Evolutionary conservation across 2,888 invertebrate genomes (phyloP).

Genomic region (Tipula unca): DNA sequence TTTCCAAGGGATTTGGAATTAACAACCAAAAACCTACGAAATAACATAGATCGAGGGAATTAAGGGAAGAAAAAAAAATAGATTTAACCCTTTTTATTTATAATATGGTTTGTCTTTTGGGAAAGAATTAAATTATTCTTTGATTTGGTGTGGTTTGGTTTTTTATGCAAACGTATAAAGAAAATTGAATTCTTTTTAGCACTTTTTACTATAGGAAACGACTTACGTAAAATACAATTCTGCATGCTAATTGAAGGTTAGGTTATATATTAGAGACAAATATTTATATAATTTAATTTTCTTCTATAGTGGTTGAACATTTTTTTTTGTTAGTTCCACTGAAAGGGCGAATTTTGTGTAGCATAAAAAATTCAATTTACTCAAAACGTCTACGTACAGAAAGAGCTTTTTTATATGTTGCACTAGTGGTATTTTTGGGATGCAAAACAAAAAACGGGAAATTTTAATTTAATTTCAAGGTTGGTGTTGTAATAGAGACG

Average conservation of each 20-base stretch:
- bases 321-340: not conserved
- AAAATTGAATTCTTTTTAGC: not conserved
- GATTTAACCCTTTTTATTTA: not conserved
- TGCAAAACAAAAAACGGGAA: not conserved
- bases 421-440: not conserved
- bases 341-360: not conserved
- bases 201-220: not conserved
- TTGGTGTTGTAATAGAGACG: not conserved
- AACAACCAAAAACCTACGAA: not conserved
- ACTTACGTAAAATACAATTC: not conserved
- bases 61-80: not conserved
- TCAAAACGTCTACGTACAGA: not conserved
- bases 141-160: not conserved
- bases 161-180: not conserved
- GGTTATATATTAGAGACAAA: not conserved
- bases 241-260: not conserved
- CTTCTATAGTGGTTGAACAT: not conserved
- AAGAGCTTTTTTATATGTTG: not conserved
- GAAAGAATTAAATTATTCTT: constrained; percentile 8
- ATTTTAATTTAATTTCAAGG: not conserved
- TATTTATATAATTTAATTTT: not conserved
- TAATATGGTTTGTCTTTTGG: not conserved
- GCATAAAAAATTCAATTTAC: not conserved
- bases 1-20: not conserved
- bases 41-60: not conserved